Percentiles rank a stretch among this genome's conserved stretches.
Conservation (phyloP, 2,797 vertebrate genomes). For the Syngnathus rostellatus region DNA sequence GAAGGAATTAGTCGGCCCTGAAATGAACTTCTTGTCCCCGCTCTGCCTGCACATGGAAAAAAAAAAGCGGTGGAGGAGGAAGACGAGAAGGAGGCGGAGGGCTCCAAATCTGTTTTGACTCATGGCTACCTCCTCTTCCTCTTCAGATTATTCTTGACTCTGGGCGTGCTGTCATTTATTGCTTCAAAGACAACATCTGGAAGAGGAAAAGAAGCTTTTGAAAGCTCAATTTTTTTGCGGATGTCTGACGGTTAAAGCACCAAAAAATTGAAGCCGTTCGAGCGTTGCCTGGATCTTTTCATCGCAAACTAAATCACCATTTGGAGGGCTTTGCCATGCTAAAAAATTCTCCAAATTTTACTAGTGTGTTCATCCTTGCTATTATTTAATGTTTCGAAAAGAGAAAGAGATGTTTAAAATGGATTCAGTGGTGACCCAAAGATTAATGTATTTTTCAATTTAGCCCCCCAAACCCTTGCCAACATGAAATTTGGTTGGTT, state of each 20-base stretch:
- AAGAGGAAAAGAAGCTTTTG: not conserved
- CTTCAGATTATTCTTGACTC: not conserved
- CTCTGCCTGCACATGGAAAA: slow-evolving; percentile 14
- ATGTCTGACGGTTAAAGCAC: not conserved
- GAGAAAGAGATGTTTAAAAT: no score
- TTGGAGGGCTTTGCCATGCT: no score
- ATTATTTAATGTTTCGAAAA: no score
- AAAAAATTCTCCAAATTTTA: no score
- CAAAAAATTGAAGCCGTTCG: not conserved
- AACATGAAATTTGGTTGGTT: not conserved
- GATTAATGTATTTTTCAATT: no score
- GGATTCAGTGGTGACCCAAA: no score
- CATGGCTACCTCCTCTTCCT: not conserved
- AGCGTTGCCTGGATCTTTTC: not conserved
- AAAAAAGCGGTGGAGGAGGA: not conserved
- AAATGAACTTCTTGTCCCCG: slow-evolving; percentile 61
- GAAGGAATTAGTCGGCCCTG: slow-evolving; percentile 70
- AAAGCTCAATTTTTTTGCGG: not conserved
- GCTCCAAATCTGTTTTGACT: not conserved
- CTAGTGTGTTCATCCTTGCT: no score
- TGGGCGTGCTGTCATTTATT: not conserved
- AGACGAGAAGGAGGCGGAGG: not conserved
- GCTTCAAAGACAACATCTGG: not conserved
- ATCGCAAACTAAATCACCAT: not conserved
- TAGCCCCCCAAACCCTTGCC: not conserved